Conservation (phyloP, 2,888 invertebrate genomes). For the Dicycla oo region DNA sequence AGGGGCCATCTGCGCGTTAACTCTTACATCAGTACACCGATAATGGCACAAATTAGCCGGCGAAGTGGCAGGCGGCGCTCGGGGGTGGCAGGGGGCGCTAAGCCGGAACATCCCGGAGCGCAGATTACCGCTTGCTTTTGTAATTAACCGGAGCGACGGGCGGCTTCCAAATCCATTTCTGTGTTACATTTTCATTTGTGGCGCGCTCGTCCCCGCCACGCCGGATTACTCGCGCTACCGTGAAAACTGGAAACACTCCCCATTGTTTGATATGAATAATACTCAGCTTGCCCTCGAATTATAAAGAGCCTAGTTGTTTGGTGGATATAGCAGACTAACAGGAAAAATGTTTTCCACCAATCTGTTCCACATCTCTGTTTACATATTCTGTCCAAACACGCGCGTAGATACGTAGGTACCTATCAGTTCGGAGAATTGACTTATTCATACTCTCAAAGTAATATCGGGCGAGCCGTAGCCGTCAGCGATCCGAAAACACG, state of each 20-base stretch:
- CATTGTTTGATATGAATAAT: constrained; percentile 78
- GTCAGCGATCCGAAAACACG: constrained; percentile 90
- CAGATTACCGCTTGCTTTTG: constrained; percentile 91
- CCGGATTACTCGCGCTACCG: constrained; percentile 82
- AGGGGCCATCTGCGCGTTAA: constrained; percentile 89
- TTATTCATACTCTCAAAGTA: constrained; percentile 88
- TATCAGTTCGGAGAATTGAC: constrained; percentile 84
- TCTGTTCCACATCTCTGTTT: constrained; percentile 75
- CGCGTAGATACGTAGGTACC: constrained; percentile 76
- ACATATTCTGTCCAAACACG: constrained; percentile 81
- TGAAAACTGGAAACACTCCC: constrained; percentile 79
- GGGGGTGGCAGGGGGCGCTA: constrained; percentile 85
- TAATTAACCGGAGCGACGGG: constrained; percentile 91
- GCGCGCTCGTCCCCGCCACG: constrained; percentile 82
- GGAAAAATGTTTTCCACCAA: constrained; percentile 72
- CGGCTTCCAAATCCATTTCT: constrained; percentile 91
- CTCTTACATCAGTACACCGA: constrained; percentile 91
- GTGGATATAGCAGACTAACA: constrained; percentile 61
- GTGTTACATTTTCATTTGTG: constrained; percentile 91
- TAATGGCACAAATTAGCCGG: constrained; percentile 90
- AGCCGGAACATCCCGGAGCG: constrained; percentile 91
- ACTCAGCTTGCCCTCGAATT: constrained; percentile 68
- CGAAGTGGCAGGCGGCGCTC: constrained; percentile 85
- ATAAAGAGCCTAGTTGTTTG: constrained; percentile 67
- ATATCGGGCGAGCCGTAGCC: constrained; percentile 85